These are phyloP conservation scores for Sebastiscus tertius DNA, from an alignment of 2,797 vertebrate species.

Conservation along the genomic window DNA sequence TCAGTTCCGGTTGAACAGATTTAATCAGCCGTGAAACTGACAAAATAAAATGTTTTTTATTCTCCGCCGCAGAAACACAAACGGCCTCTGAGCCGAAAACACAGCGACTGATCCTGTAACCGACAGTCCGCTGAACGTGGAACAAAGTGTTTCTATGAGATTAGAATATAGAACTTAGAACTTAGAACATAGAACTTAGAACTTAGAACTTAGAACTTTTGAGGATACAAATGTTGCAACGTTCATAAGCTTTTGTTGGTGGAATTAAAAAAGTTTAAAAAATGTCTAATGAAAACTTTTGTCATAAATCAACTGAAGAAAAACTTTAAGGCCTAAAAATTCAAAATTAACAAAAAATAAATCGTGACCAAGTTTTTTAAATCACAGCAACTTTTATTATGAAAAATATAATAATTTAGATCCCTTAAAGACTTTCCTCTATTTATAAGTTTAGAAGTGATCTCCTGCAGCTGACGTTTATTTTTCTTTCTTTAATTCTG, in stretches of 20 bases:
- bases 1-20: not conserved
- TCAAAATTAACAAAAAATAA: not conserved
- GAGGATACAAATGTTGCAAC: not conserved
- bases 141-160: not conserved
- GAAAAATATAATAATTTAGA: not conserved
- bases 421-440: not conserved
- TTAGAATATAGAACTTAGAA: too few species aligned
- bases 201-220: not conserved
- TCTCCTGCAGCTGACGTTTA: not conserved
- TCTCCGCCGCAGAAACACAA: not conserved
- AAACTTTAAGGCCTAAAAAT: not conserved
- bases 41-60: not conserved
- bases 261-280: not conserved
- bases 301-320: not conserved
- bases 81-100: not conserved
- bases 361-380: not conserved
- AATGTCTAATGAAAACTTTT: not conserved
- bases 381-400: not conserved
- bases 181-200: too few species aligned
- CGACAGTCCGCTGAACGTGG: not conserved
- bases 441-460: not conserved
- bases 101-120: too few species aligned
- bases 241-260: not conserved
- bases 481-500: not conserved
- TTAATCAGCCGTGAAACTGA: slow-evolving; percentile 1